A percentile compares a stretch with the other conserved stretches of the same genome.
phyloP scores from a whole-genome alignment of 2,113 vertebrate species.

The Octodon degus region DNA sequence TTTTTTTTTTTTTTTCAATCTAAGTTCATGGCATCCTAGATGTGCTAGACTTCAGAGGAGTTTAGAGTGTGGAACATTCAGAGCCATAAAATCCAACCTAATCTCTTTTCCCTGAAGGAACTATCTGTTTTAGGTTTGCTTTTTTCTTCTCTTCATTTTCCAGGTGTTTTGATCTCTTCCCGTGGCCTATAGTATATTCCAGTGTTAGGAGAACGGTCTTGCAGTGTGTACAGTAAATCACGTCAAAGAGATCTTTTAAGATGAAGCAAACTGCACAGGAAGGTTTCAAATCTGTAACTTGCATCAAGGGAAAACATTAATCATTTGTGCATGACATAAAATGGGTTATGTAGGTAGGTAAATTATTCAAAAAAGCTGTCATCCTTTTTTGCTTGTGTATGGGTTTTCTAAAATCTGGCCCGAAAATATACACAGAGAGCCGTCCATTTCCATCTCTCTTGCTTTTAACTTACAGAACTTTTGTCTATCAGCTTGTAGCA shows the following conservation, averaged over 20 bases:
- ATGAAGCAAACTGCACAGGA: not conserved
- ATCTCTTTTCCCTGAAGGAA: not conserved
- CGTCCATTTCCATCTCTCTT: conserved; percentile 41
- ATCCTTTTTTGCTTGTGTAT: not conserved
- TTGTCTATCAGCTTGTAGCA: not conserved
- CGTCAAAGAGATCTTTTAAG: not conserved
- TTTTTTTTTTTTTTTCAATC: not conserved
- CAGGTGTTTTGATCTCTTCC: not conserved
- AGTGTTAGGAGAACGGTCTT: not conserved
- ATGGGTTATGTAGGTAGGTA: not conserved
- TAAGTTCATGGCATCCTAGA: not conserved
- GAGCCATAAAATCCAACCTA: not conserved
- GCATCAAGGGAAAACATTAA: conserved; percentile 42
- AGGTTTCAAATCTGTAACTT: conserved; percentile 26
- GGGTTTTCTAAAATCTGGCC: not conserved
- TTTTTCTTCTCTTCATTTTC: not conserved
- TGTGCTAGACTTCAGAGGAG: fast-evolving
- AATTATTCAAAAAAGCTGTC: conserved; percentile 44
- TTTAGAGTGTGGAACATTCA: not conserved
- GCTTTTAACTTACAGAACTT: conserved; percentile 41
- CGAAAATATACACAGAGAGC: not conserved
- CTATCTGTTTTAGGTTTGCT: not conserved
- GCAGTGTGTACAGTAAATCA: not conserved
- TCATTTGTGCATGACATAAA: conserved; percentile 48
- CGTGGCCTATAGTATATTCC: not conserved